These are phyloP conservation scores for Avahi laniger DNA, from an alignment of 2,797 vertebrate species.

Conservation along the genomic window DNA sequence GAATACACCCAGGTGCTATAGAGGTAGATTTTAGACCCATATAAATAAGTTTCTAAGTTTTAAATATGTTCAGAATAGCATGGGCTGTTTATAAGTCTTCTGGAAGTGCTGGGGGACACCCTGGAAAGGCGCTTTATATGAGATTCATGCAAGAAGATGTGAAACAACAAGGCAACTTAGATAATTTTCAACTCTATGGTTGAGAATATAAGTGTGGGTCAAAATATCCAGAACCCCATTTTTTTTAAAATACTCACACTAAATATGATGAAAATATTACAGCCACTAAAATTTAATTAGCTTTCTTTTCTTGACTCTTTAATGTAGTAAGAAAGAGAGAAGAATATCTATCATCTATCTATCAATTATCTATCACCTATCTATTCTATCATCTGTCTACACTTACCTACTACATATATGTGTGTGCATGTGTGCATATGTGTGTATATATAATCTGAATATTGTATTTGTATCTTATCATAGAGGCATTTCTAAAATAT, in stretches of 20 bases:
- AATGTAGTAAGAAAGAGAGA: background rate
- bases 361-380: background rate
- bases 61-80: background rate
- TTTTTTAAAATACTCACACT: background rate
- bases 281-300: background rate
- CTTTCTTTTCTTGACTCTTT: background rate
- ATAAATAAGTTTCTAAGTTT: slow-evolving; percentile 6
- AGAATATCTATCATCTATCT: background rate
- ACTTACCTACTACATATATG: background rate
- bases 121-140: background rate
- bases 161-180: background rate
- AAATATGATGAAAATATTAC: background rate
- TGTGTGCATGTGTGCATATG: background rate
- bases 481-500: background rate
- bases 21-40: background rate
- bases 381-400: background rate
- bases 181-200: background rate
- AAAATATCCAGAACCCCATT: background rate
- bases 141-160: background rate
- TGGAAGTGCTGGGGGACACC: background rate
- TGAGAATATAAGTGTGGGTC: background rate
- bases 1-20: background rate
- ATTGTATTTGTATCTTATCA: slow-evolving; percentile 18
- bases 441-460: background rate
- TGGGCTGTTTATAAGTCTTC: background rate